phyloP scores from a whole-genome alignment of 2,797 vertebrate genomes.

The Ctenopoma kingsleyae region DNA sequence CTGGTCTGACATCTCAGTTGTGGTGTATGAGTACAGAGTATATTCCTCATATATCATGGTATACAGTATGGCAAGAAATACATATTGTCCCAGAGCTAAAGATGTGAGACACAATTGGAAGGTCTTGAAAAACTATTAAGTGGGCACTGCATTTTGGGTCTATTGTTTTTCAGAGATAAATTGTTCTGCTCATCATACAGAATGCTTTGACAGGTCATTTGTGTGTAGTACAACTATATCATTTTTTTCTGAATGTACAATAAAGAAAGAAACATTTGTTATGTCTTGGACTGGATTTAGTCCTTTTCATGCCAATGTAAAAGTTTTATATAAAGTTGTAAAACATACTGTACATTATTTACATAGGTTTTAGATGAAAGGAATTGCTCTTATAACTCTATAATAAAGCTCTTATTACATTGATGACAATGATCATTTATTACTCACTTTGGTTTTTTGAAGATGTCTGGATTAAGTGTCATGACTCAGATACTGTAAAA shows the following conservation, averaged over 20 bases:
- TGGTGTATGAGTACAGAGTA: not conserved
- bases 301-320: slow-evolving; percentile 50
- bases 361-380: slow-evolving; percentile 54
- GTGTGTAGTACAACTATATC: slow-evolving; percentile 12
- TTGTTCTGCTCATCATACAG: slow-evolving; percentile 6
- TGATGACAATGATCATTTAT: slow-evolving; percentile 3
- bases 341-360: slow-evolving; percentile 82
- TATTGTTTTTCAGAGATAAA: not conserved
- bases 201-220: slow-evolving; percentile 16
- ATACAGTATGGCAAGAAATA: not conserved
- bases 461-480: not conserved
- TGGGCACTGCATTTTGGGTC: slow-evolving; percentile 4
- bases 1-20: not conserved
- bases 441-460: slow-evolving; percentile 26
- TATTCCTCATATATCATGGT: not conserved
- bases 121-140: slow-evolving; percentile 7
- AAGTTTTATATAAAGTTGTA: slow-evolving; percentile 78
- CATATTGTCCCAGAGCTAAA: not conserved
- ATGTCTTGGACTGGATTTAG: slow-evolving; percentile 31
- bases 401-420: slow-evolving; percentile 37
- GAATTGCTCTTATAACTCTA: slow-evolving; percentile 47
- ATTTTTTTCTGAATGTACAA: slow-evolving; percentile 8
- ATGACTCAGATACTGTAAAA: slow-evolving; percentile 9
- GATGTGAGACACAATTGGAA: slow-evolving; percentile 11
- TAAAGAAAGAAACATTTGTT: slow-evolving; percentile 6